Evolutionary conservation across 2,888 invertebrate species (phyloP).

Genomic region (Halictus ligatus): DNA sequence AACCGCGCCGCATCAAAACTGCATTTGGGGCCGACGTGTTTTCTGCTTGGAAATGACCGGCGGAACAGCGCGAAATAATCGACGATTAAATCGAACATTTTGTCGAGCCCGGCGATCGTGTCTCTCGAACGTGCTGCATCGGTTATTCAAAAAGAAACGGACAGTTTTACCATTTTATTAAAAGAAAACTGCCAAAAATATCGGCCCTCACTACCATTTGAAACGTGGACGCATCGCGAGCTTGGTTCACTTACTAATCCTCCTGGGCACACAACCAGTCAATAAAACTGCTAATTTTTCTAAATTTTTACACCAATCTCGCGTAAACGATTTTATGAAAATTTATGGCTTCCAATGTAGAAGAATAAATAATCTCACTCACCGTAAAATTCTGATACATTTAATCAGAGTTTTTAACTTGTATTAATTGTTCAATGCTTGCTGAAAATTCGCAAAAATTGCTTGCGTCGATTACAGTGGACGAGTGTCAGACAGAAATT

Average conservation of each 20-base stretch:
- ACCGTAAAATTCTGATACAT: not conserved
- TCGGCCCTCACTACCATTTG: not conserved
- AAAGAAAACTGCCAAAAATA: not conserved
- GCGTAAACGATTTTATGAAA: not conserved
- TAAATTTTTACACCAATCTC: not conserved
- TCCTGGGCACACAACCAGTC: not conserved
- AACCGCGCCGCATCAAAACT: slow-evolving; percentile 14
- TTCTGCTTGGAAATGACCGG: not conserved
- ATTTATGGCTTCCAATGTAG: not conserved
- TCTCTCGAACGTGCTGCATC: not conserved
- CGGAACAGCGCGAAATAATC: slow-evolving; percentile 1
- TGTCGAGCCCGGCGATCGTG: not conserved
- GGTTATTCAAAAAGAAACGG: not conserved
- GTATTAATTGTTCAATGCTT: not conserved
- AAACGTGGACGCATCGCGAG: not conserved
- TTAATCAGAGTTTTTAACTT: not conserved
- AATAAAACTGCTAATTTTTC: not conserved
- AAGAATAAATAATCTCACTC: not conserved
- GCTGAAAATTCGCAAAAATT: not conserved
- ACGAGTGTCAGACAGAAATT: no score
- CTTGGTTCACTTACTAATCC: not conserved
- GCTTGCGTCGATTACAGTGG: no score
- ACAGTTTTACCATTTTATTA: not conserved
- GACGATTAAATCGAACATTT: slow-evolving; percentile 10
- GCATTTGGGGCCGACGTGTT: slow-evolving; percentile 8